These are phyloP conservation scores for Disparrhopalites patrizii DNA, from an alignment of 2,888 invertebrate species.

Conservation along the genomic window DNA sequence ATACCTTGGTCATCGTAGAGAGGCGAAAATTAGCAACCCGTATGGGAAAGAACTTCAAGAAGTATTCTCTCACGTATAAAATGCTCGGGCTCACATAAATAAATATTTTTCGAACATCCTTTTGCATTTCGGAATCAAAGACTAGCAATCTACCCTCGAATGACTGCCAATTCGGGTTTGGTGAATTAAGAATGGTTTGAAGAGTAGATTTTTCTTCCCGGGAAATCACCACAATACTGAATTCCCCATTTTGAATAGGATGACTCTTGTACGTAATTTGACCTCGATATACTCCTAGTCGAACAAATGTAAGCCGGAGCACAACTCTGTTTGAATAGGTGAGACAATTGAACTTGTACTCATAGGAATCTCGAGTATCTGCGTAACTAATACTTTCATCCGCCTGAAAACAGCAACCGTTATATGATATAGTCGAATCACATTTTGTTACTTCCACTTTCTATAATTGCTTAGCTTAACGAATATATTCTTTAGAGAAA, in stretches of 20 bases:
- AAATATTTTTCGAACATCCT: conserved; percentile 78
- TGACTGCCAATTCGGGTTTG: conserved; percentile 52
- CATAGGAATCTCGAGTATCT: neutral
- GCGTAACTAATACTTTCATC: neutral
- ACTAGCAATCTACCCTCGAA: conserved; percentile 68
- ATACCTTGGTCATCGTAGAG: conserved; percentile 89
- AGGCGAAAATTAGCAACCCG: conserved; percentile 82
- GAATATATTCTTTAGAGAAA: no score
- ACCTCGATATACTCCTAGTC: conserved; percentile 20
- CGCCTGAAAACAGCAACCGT: neutral
- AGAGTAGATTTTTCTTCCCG: conserved; percentile 52
- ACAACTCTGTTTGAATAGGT: neutral
- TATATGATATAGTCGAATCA: neutral
- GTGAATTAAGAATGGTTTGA: conserved; percentile 5
- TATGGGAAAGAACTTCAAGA: conserved; percentile 87
- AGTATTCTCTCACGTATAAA: conserved; percentile 84
- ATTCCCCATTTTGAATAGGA: conserved; percentile 80
- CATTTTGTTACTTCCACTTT: neutral
- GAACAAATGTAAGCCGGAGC: neutral
- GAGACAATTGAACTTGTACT: neutral
- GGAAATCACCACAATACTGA: conserved; percentile 85
- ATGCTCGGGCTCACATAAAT: conserved; percentile 88
- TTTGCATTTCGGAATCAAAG: conserved; percentile 58
- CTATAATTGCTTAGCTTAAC: no score
- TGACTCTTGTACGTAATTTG: conserved; percentile 67